Conservation (phyloP, 1,140 invertebrate genomes). For the Camponotus vicinus region DNA sequence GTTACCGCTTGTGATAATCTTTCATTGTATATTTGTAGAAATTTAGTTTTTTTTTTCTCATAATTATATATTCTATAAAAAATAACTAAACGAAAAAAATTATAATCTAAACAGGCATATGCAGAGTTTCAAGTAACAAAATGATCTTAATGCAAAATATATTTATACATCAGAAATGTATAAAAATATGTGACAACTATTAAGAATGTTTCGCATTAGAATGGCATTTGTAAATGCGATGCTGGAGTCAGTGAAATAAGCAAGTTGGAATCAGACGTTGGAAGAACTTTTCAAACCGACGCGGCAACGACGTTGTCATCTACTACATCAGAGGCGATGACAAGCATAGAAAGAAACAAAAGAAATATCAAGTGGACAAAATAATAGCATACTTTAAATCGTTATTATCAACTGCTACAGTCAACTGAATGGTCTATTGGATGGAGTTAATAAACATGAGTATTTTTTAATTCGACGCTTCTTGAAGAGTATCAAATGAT, state of each 20-base stretch:
- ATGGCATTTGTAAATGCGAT: conserved; percentile 19
- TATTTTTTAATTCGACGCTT: neutral
- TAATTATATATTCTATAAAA: neutral
- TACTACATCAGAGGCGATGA: neutral
- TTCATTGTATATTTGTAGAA: neutral
- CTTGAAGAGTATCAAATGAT: neutral
- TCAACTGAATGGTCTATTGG: neutral
- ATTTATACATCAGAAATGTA: neutral
- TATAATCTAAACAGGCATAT: neutral
- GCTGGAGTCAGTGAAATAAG: neutral
- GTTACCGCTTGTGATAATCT: neutral
- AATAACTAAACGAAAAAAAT: neutral
- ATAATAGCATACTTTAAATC: conserved; percentile 15
- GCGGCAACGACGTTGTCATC: neutral
- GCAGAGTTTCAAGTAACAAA: neutral
- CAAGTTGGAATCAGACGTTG: conserved; percentile 13
- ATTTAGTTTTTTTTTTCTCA: neutral
- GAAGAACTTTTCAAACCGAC: conserved; percentile 29
- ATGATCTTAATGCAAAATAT: neutral
- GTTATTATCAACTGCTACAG: neutral
- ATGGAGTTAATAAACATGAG: conserved; percentile 7
- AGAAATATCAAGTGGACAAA: conserved; percentile 32
- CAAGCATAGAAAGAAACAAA: conserved; percentile 30
- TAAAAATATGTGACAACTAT: conserved; percentile 3
- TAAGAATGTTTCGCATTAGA: conserved; percentile 12